Evolutionary conservation across 2,888 invertebrate genomes (phyloP).

Genomic region (Tipula confusa): DNA sequence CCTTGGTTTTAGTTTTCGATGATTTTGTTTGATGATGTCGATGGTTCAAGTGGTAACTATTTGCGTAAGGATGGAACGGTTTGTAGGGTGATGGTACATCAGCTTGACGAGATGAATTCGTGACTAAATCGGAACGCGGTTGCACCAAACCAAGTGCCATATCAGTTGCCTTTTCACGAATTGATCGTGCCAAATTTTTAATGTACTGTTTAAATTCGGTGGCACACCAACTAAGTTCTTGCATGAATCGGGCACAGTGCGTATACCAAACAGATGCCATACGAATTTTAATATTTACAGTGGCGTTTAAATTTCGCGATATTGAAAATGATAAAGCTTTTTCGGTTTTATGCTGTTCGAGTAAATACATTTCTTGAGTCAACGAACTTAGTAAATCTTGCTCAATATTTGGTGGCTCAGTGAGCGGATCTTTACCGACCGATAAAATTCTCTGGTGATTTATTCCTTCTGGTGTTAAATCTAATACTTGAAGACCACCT

Average conservation of each 20-base stretch:
- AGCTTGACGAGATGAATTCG: not conserved
- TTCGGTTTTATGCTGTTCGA: slow-evolving; percentile 43
- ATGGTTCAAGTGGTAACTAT: not conserved
- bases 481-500: slow-evolving; percentile 85
- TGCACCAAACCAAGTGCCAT: slow-evolving; percentile 87
- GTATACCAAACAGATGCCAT: slow-evolving; percentile 93
- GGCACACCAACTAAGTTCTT: slow-evolving; percentile 82
- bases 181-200: slow-evolving; percentile 71
- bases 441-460: slow-evolving; percentile 80
- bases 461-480: slow-evolving; percentile 79
- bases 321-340: slow-evolving; percentile 49
- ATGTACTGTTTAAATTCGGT: slow-evolving; percentile 83
- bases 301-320: slow-evolving; percentile 43
- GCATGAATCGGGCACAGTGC: slow-evolving; percentile 81
- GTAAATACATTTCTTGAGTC: slow-evolving; percentile 48
- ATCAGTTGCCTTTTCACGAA: slow-evolving; percentile 87
- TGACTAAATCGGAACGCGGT: slow-evolving; percentile 50
- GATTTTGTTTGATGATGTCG: not conserved
- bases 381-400: slow-evolving; percentile 43
- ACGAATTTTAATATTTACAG: slow-evolving; percentile 48
- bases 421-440: slow-evolving; percentile 71
- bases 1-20: not conserved
- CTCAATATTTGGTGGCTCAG: slow-evolving; percentile 49
- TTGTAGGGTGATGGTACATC: not conserved
- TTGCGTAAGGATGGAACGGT: not conserved